phyloP scores from a whole-genome alignment of 1,140 invertebrate genomes.

The Subanguina moxae region DNA sequence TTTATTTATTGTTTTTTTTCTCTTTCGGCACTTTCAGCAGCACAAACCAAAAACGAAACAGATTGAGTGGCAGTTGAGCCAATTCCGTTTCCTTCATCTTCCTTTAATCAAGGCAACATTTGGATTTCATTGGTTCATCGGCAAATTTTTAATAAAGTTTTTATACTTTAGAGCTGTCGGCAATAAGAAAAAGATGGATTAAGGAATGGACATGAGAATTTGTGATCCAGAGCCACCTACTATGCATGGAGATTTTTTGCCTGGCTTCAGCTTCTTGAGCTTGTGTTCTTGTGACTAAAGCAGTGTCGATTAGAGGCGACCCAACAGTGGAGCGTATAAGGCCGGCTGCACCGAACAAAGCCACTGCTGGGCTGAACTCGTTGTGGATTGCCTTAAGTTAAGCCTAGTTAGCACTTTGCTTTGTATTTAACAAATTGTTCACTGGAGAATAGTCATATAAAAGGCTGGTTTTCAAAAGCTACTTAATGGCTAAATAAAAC shows the following conservation, averaged over 20 bases:
- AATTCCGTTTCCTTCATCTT: too few relatives aligned
- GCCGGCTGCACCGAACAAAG: constrained; percentile 48
- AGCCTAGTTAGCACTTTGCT: neutral
- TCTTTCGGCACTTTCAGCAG: too few relatives aligned
- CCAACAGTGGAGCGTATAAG: constrained; percentile 44
- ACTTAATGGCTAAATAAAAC: neutral
- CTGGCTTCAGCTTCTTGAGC: constrained; percentile 4
- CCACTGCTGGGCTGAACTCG: constrained; percentile 51
- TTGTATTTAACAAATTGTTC: neutral
- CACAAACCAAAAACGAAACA: too few relatives aligned
- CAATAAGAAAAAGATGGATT: too few relatives aligned
- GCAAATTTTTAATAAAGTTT: too few relatives aligned
- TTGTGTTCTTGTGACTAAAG: constrained; percentile 15
- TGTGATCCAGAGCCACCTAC: too few relatives aligned
- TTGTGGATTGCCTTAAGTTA: constrained; percentile 35
- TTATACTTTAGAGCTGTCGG: too few relatives aligned
- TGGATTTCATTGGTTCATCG: neutral
- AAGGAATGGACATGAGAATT: too few relatives aligned
- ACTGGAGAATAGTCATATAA: too few relatives aligned
- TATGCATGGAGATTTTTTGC: constrained; percentile 6
- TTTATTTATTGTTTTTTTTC: too few relatives aligned
- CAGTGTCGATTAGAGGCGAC: neutral
- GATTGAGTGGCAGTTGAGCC: too few relatives aligned
- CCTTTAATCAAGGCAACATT: neutral
- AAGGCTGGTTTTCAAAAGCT: neutral